Evolutionary conservation across 2,113 vertebrate species (phyloP).

Genomic region (Oophaga pumilio): DNA sequence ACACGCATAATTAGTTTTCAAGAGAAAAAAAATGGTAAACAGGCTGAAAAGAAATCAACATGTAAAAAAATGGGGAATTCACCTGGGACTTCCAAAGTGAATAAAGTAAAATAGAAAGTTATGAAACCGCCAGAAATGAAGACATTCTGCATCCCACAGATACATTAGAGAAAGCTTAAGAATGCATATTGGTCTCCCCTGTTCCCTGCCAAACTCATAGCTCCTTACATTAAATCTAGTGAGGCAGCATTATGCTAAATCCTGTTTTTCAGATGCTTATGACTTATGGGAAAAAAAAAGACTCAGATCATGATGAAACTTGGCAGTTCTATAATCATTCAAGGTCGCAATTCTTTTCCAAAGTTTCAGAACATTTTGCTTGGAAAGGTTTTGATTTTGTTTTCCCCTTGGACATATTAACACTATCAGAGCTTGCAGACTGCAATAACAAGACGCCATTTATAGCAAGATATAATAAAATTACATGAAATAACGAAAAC

Average conservation of each 20-base stretch:
- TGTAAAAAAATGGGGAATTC: slow-evolving; percentile 6
- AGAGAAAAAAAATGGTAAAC: slow-evolving; percentile 4
- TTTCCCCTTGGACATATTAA: slow-evolving; percentile 34
- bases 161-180: slow-evolving; percentile 50
- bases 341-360: slow-evolving; percentile 51
- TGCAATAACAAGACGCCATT: neutral
- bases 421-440: slow-evolving; percentile 5
- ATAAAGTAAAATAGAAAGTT: slow-evolving; percentile 52
- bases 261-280: slow-evolving; percentile 57
- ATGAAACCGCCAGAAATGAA: slow-evolving; percentile 52
- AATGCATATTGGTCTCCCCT: slow-evolving; percentile 36
- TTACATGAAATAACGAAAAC: neutral
- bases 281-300: slow-evolving; percentile 53
- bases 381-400: slow-evolving; percentile 27
- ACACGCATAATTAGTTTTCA: slow-evolving; percentile 36
- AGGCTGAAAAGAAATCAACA: slow-evolving; percentile 1
- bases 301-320: slow-evolving; percentile 56
- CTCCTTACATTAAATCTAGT: slow-evolving; percentile 56
- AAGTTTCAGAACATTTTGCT: slow-evolving; percentile 45
- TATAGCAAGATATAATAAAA: neutral
- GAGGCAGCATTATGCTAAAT: slow-evolving; percentile 58
- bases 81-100: slow-evolving; percentile 49
- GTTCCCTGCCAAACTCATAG: slow-evolving; percentile 46
- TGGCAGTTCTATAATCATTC: slow-evolving; percentile 55
- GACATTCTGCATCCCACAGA: slow-evolving; percentile 53